Evolutionary conservation across 2,113 vertebrate species (phyloP).

Genomic region (Dolichotis patagonum): DNA sequence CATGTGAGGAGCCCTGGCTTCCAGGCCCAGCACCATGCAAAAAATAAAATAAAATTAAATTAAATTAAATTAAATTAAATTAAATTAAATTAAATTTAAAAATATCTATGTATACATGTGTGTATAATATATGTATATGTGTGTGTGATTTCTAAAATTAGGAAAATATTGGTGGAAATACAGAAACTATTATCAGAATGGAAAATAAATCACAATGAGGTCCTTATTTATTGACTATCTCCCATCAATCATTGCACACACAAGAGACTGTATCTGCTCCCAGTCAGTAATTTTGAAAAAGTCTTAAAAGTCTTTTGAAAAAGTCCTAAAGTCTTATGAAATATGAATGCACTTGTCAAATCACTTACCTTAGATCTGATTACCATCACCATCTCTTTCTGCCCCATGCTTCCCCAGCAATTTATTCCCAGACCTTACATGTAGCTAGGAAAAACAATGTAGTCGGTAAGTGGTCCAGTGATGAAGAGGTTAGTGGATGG

Average conservation of each 20-base stretch:
- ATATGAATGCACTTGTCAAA: neutral
- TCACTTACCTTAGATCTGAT: neutral
- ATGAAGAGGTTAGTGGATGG: neutral
- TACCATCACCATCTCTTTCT: neutral
- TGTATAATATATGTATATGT: no score
- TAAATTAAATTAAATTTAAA: no score
- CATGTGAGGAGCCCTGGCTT: neutral
- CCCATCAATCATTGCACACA: neutral
- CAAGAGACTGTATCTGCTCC: neutral
- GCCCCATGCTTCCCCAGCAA: neutral
- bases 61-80: no score
- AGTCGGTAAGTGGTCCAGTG: neutral
- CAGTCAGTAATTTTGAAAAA: neutral
- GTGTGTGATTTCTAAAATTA: neutral
- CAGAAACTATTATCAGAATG: slow-evolving; percentile 13
- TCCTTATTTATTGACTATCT: neutral
- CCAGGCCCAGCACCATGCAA: neutral
- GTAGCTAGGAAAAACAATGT: neutral
- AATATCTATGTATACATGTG: no score
- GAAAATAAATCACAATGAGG: neutral
- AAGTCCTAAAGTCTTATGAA: neutral
- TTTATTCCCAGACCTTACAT: neutral
- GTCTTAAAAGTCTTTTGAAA: neutral
- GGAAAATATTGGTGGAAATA: neutral
- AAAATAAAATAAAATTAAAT: neutral